Conservation (phyloP, 2,113 vertebrate species). For the Cebidichthys violaceus region DNA sequence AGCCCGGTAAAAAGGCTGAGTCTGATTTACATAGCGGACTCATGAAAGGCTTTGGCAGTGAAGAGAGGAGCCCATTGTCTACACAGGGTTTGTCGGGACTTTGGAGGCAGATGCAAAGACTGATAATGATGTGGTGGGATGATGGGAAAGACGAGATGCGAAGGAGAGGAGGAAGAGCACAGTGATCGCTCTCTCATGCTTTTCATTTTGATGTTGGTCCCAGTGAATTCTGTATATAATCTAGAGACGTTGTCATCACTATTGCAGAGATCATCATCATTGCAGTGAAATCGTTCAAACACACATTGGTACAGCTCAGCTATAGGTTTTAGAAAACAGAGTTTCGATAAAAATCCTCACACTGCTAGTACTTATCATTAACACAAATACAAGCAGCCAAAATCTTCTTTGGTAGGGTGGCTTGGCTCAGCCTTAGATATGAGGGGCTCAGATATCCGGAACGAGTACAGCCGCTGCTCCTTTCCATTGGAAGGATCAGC, state of each 20-base stretch:
- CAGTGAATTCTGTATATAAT: background rate
- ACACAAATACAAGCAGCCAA: background rate
- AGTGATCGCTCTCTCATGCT: background rate
- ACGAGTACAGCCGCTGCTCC: no score
- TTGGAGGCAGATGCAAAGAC: slow-evolving; percentile 48
- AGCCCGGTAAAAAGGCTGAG: slow-evolving; percentile 31
- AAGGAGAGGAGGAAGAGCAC: background rate
- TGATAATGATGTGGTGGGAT: slow-evolving; percentile 54
- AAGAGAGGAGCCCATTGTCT: slow-evolving; percentile 44
- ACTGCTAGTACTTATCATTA: background rate
- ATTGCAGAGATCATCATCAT: background rate
- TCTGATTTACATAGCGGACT: slow-evolving; percentile 52
- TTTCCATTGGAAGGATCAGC: no score
- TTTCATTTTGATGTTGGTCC: background rate
- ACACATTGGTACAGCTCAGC: background rate
- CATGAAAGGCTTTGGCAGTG: slow-evolving; percentile 33
- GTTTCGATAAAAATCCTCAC: background rate
- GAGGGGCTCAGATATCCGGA: background rate
- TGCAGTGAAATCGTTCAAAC: background rate
- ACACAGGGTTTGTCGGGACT: slow-evolving; percentile 10
- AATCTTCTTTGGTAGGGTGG: background rate
- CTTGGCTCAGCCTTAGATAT: background rate
- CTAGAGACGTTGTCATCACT: background rate
- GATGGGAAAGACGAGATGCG: slow-evolving; percentile 25
- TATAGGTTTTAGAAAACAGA: slow-evolving; percentile 1